Conservation (phyloP, 2,113 vertebrate species). For the Trematocara variabile region DNA sequence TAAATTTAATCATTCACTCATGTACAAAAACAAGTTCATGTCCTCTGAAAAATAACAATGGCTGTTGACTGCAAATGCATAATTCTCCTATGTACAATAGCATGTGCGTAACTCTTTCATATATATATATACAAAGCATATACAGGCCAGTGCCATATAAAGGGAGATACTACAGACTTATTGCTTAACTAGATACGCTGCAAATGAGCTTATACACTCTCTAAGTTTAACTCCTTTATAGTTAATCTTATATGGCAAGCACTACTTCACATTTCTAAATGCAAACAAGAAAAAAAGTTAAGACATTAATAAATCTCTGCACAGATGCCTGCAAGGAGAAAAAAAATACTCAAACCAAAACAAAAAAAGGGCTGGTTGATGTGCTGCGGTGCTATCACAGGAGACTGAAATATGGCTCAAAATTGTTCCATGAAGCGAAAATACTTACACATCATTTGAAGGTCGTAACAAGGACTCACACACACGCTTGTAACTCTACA, state of each 20-base stretch:
- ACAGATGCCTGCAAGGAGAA: constrained; percentile 33
- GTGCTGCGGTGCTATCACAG: not conserved
- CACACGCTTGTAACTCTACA: constrained; percentile 18
- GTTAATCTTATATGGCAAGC: constrained; percentile 58
- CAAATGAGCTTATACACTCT: constrained; percentile 59
- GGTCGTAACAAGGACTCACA: constrained; percentile 7
- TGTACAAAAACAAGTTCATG: constrained; percentile 77
- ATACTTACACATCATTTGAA: constrained; percentile 22
- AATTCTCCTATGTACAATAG: constrained; percentile 65
- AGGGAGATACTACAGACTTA: constrained; percentile 76
- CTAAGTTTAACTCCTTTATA: constrained; percentile 52
- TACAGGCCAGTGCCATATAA: constrained; percentile 71
- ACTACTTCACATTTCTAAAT: constrained; percentile 62
- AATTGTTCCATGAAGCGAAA: constrained; percentile 25
- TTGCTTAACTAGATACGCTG: constrained; percentile 79
- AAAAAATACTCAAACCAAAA: not conserved
- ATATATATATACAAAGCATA: constrained; percentile 66
- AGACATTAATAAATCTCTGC: constrained; percentile 41
- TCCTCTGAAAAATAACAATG: constrained; percentile 78
- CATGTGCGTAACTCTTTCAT: constrained; percentile 49
- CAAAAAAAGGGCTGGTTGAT: not conserved
- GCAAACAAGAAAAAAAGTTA: constrained; percentile 45
- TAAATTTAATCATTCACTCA: constrained; percentile 69
- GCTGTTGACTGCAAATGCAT: constrained; percentile 72
- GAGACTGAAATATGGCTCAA: constrained; percentile 40